These are phyloP conservation scores for Electrona antarctica DNA, from an alignment of 2,113 vertebrate species.

Conservation along the genomic window DNA sequence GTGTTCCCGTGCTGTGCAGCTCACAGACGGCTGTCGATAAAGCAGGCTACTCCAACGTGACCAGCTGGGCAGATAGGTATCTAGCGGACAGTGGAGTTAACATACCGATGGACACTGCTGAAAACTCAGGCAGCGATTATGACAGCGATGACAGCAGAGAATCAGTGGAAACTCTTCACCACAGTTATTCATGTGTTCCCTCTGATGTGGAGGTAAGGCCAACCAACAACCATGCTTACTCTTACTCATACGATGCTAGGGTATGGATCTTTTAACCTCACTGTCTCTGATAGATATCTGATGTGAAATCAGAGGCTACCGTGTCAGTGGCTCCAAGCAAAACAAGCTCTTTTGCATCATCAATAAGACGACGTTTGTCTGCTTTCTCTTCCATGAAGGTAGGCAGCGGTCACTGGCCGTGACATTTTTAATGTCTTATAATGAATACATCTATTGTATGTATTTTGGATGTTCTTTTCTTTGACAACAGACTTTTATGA, in stretches of 20 bases:
- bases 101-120: conserved; percentile 59
- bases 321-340: conserved; percentile 63
- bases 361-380: conserved; percentile 74
- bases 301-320: conserved; percentile 67
- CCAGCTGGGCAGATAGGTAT: conserved; percentile 79
- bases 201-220: conserved; percentile 77
- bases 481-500: no score
- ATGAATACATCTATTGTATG: no score
- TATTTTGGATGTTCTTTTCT: no score
- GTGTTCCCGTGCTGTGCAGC: conserved; percentile 40
- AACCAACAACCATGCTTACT: neutral
- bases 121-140: conserved; percentile 55
- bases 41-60: conserved; percentile 63
- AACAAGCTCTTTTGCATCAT: conserved; percentile 69
- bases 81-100: conserved; percentile 78
- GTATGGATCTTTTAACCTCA: neutral
- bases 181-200: conserved; percentile 72
- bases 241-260: neutral
- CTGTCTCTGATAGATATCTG: conserved; percentile 61
- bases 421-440: no score
- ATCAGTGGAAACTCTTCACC: conserved; percentile 64
- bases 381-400: conserved; percentile 74
- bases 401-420: conserved; percentile 1
- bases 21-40: conserved; percentile 46
- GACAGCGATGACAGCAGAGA: conserved; percentile 72